Percentiles rank a stretch among this genome's conserved stretches.
phyloP scores from a whole-genome alignment of 2,797 vertebrate genomes.

The Scleropages formosus region DNA sequence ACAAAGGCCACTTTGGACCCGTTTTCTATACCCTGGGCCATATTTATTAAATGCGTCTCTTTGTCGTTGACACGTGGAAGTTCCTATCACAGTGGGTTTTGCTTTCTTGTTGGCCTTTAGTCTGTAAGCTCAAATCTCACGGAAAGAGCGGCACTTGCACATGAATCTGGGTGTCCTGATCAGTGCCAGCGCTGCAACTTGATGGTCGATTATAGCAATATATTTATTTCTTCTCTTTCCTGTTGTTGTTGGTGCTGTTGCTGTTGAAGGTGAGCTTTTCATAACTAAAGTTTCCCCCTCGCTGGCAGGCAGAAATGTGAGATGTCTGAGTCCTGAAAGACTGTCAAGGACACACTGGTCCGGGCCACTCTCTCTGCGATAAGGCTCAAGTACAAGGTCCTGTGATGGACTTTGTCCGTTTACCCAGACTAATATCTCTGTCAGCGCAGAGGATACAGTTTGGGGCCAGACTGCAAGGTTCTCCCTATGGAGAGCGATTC shows the following conservation, averaged over 20 bases:
- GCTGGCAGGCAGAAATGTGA: conserved; percentile 25
- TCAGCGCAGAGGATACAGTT: conserved; percentile 17
- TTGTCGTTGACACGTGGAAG: neutral
- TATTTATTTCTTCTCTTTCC: conserved; percentile 1
- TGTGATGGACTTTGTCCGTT: conserved; percentile 53
- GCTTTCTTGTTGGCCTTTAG: neutral
- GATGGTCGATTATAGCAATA: conserved; percentile 17
- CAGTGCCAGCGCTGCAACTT: conserved; percentile 5
- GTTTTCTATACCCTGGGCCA: neutral
- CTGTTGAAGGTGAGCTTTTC: neutral
- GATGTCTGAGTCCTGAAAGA: conserved; percentile 49
- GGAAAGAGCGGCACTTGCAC: neutral
- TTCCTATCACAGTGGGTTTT: neutral
- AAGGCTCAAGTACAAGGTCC: conserved; percentile 76
- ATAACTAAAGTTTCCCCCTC: neutral
- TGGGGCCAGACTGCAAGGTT: conserved; percentile 45
- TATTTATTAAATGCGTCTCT: neutral
- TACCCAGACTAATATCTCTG: conserved; percentile 38
- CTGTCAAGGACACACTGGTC: conserved; percentile 72
- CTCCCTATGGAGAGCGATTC: conserved; percentile 57
- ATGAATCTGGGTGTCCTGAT: conserved; percentile 8
- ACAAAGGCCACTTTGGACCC: neutral
- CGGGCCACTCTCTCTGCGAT: conserved; percentile 66
- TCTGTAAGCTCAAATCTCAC: neutral
- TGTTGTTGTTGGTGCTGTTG: neutral